A percentile compares a stretch with the other conserved stretches of the same genome.
Evolutionary conservation across 2,113 vertebrate species (phyloP).

Genomic region (Sorex araneus): DNA sequence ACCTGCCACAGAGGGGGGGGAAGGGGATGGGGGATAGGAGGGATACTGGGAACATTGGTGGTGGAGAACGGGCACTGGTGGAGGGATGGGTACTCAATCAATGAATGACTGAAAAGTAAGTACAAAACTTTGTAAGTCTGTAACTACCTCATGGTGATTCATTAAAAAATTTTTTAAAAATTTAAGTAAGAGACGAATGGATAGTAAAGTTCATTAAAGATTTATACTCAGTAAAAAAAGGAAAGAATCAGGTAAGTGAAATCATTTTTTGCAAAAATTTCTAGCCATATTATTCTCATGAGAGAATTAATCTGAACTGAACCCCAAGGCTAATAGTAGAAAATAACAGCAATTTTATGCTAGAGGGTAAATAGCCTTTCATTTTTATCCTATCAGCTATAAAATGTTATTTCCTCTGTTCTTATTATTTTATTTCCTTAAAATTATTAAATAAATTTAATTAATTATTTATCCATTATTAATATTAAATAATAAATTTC

Average conservation of each 20-base stretch:
- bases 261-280: conserved; percentile 65
- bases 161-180: too few species aligned
- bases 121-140: too few species aligned
- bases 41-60: too few species aligned
- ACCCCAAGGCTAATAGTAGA: conserved; percentile 70
- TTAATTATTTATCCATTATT: conserved; percentile 55
- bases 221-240: too few species aligned
- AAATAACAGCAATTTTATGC: conserved; percentile 79
- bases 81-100: too few species aligned
- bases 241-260: conserved; percentile 67
- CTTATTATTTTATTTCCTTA: conserved; percentile 22
- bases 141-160: too few species aligned
- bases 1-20: too few species aligned
- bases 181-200: too few species aligned
- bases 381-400: conserved; percentile 81
- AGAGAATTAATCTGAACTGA: conserved; percentile 76
- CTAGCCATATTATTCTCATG: conserved; percentile 14
- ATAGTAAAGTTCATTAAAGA: too few species aligned
- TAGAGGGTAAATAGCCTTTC: conserved; percentile 73
- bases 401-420: conserved; percentile 76
- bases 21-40: too few species aligned
- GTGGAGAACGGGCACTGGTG: too few species aligned
- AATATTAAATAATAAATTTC: background rate
- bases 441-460: conserved; percentile 5
- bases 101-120: too few species aligned